Evolutionary conservation across 2,113 vertebrate genomes (phyloP).

Genomic region (Melanerpes formicivorus): DNA sequence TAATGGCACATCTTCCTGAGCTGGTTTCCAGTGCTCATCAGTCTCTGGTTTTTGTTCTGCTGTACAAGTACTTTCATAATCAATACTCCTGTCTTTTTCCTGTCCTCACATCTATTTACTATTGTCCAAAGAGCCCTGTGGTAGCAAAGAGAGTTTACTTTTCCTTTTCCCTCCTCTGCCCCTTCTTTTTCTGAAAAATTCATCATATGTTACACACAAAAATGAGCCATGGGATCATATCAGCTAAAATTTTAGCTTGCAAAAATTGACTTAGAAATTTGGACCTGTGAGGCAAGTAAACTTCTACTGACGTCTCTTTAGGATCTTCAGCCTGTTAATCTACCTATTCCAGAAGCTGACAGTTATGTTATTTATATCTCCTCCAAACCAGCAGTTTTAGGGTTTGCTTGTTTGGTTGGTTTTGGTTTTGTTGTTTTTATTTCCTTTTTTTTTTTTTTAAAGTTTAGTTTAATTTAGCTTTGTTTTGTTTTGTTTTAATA

Average conservation of each 20-base stretch:
- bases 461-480: no score
- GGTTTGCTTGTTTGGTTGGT: no score
- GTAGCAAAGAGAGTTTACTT: neutral
- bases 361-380: neutral
- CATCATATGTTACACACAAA: neutral
- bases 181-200: neutral
- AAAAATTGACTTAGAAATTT: neutral
- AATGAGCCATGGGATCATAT: neutral
- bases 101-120: neutral
- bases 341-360: neutral
- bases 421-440: no score
- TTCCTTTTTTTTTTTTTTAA: no score
- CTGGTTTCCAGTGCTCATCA: neutral
- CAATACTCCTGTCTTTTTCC: neutral
- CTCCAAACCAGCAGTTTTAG: neutral
- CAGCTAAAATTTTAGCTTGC: neutral
- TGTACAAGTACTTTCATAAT: accelerated
- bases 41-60: neutral
- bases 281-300: neutral
- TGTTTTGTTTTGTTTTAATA: neutral
- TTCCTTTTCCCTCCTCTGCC: neutral
- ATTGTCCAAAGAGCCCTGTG: neutral
- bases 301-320: neutral
- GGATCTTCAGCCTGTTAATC: neutral
- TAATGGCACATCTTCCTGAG: neutral